These are phyloP conservation scores for Pomacea maculata DNA, from an alignment of 1,140 invertebrate genomes.

Conservation along the genomic window DNA sequence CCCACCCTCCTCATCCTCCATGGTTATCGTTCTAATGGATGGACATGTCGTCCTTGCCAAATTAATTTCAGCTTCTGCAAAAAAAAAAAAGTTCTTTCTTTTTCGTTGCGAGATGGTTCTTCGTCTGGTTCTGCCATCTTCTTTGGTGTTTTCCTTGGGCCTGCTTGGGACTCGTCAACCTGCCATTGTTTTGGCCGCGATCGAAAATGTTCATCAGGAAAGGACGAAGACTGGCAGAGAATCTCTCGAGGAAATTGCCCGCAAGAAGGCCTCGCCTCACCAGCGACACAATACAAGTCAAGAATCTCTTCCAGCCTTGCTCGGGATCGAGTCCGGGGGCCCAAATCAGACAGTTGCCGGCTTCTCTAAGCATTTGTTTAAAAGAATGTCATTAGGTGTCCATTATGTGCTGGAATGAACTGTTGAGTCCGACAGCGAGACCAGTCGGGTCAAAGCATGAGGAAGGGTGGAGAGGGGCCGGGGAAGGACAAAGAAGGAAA, in stretches of 20 bases:
- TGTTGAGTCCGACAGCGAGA: neutral
- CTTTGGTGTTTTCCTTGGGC: neutral
- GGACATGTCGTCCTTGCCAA: neutral
- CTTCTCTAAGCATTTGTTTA: conserved; percentile 11
- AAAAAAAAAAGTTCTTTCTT: neutral
- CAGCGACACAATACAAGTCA: neutral
- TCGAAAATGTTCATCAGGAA: conserved; percentile 6
- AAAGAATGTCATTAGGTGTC: conserved; percentile 9
- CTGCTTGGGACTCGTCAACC: neutral
- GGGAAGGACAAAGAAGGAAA: neutral
- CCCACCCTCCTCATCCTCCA: neutral
- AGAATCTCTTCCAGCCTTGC: conserved; percentile 1
- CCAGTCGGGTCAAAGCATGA: neutral
- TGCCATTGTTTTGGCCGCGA: conserved; percentile 2
- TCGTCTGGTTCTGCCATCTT: neutral
- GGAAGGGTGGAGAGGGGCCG: neutral
- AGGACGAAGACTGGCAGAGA: neutral
- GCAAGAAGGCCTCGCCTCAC: neutral
- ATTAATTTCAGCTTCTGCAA: conserved; percentile 1
- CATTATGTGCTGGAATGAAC: conserved; percentile 7
- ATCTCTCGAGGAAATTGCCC: conserved; percentile 7
- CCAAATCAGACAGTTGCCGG: conserved; percentile 1
- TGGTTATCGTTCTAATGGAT: neutral
- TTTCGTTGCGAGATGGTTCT: neutral
- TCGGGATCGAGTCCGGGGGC: neutral